Evolutionary conservation across 53 echinoderm and acorn worm genomes (phyloP), one percentile per base, ranked within the genome.

Genomic region (Echinarachnius parma): DNA sequence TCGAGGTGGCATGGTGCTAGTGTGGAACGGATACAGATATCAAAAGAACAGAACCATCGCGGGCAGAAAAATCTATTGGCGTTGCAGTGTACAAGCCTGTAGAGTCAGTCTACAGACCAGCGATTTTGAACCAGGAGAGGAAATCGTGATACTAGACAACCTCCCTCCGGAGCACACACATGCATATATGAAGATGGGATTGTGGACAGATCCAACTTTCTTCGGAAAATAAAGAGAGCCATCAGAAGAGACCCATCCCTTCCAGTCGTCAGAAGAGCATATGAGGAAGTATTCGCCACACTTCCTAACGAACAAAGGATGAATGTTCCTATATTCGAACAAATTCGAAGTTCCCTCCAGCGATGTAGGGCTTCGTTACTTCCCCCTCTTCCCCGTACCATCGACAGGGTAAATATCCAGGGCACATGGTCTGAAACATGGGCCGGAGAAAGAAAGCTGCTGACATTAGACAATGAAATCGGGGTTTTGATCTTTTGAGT

Each of bases 331-430:
- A 57, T 26, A 14, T 57, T 57, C 28, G 11, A 29, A 57, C 28
- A 57, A 57, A 57, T 57, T 26, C 28, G 57, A 57, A 57, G 57
- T 26, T 26, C 28, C 11, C 57, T 57, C 8, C 57, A 57, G 11
- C 57, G 57, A 15, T 26, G 57, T 27, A 57, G 28, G 56, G 56
- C 56, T 11, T 27, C 28, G 56, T 54, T 54, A 54, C 54, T 56
- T 30, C 56, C 56, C 28, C 26, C 56, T 27, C 28, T 56, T 16
- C 56, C 56, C 2, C 28, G 56, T 27, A 27, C 11, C 5, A 56
- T 56, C 30, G 28, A 28, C 10, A 0, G 3, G 15, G 56, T 56
- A 4, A 27, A 56, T 27, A 27, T 56, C 56, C 28, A 28, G 28
- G 56, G 56, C 4, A 27, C 28, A 27, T 56, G 56, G 56, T 28